Percentiles rank a stretch among this genome's conserved stretches.
Evolutionary conservation across 2,113 vertebrate species (phyloP).

Genomic region (Gambusia affinis): DNA sequence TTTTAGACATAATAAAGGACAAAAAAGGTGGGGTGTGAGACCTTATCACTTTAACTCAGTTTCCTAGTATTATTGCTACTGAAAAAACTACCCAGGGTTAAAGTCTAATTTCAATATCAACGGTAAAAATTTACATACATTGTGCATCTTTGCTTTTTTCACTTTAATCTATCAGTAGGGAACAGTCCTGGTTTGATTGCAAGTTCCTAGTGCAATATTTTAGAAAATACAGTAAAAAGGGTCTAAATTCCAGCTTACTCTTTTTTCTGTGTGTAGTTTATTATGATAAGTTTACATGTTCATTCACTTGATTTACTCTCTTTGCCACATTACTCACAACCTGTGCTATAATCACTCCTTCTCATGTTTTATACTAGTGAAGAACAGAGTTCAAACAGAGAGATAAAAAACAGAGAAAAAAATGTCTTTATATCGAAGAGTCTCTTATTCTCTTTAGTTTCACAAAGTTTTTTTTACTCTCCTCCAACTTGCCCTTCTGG

Average conservation of each 20-base stretch:
- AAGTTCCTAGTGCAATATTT: background rate
- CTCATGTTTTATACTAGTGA: conserved; percentile 18
- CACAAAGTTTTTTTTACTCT: conserved; percentile 23
- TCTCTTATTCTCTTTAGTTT: conserved; percentile 7
- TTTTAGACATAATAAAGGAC: background rate
- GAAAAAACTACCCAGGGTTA: background rate
- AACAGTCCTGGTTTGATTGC: background rate
- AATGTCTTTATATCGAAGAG: conserved; percentile 5
- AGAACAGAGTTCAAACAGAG: conserved; percentile 19
- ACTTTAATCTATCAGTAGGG: too few relatives aligned
- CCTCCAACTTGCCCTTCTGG: conserved; percentile 58
- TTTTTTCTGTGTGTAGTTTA: conserved; percentile 1
- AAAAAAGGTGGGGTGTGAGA: background rate
- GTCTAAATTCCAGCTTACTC: conserved; percentile 16
- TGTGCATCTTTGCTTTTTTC: background rate
- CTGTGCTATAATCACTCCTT: background rate
- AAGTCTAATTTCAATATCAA: background rate
- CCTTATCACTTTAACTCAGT: background rate
- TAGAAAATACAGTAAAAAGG: background rate
- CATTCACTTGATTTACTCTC: conserved; percentile 41
- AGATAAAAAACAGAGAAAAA: conserved; percentile 9
- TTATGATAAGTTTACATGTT: conserved; percentile 39
- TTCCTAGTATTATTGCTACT: background rate
- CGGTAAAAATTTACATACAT: background rate
- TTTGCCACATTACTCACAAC: conserved; percentile 1